Conservation (phyloP, 1,140 invertebrate species). For the Ostrea edulis region DNA sequence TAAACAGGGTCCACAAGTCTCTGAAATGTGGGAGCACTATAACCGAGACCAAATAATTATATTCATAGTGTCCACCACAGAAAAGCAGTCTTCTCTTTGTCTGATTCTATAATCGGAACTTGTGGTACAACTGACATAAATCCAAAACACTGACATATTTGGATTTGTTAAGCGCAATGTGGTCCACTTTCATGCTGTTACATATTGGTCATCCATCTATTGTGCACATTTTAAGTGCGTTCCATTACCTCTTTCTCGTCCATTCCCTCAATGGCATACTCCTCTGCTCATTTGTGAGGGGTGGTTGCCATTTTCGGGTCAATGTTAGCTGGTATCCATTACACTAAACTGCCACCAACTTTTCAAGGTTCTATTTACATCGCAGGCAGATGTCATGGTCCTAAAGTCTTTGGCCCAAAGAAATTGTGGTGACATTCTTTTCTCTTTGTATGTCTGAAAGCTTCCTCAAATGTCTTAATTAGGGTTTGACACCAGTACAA, state of each 20-base stretch:
- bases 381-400: neutral
- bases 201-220: constrained; percentile 46
- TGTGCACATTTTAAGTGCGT: neutral
- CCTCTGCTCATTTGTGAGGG: no score
- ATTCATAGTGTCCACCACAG: constrained; percentile 27
- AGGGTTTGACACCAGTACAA: constrained; percentile 1
- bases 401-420: no score
- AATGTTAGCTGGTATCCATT: neutral
- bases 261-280: neutral
- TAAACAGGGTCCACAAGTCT: constrained; percentile 34
- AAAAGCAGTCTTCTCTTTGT: constrained; percentile 49
- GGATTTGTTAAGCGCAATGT: neutral
- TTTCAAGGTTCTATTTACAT: neutral
- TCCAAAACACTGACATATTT: constrained; percentile 43
- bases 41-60: constrained; percentile 43
- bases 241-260: neutral
- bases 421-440: constrained; percentile 17
- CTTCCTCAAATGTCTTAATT: neutral
- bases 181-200: constrained; percentile 16
- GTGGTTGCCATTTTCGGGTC: no score
- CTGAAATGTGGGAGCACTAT: constrained; percentile 38
- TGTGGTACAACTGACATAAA: constrained; percentile 22
- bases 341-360: no score
- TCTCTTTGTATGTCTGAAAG: constrained; percentile 20
- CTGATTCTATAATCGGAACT: constrained; percentile 25